A percentile compares a stretch with the other conserved stretches of the same genome.
Evolutionary conservation across 30 jellyfish, hydroid and myxozoan genomes (phyloP).

Genomic region (Aurelia sp.): DNA sequence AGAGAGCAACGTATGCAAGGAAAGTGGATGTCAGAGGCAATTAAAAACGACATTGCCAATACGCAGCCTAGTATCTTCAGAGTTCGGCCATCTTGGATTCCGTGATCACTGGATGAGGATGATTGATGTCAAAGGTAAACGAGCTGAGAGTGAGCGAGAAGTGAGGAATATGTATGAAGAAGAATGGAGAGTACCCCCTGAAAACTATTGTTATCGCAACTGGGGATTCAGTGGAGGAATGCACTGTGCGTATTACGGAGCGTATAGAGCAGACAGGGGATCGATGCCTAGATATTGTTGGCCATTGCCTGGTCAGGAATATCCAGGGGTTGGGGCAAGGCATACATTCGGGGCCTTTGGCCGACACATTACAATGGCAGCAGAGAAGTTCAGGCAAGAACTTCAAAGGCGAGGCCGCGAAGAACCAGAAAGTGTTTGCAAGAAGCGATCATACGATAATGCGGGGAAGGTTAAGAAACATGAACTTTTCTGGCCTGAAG

Average conservation of each 20-base stretch:
- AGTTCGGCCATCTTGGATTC: constrained; percentile 62
- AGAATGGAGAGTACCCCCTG: neutral
- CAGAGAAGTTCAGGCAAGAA: constrained; percentile 19
- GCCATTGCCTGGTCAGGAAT: constrained; percentile 19
- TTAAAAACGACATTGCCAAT: constrained; percentile 26
- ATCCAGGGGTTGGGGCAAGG: neutral
- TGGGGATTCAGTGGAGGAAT: neutral
- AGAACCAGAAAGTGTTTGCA: neutral
- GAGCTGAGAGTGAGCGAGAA: neutral
- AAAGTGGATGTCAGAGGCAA: constrained; percentile 5
- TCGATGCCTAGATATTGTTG: constrained; percentile 6
- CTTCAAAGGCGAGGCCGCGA: neutral
- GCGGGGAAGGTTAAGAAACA: neutral
- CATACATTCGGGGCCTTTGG: constrained; percentile 13
- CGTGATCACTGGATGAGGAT: constrained; percentile 36
- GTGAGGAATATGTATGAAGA: neutral
- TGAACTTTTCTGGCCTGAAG: constrained; percentile 33
- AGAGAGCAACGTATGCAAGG: constrained; percentile 1
- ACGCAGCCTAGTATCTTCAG: constrained; percentile 16
- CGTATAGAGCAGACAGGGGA: neutral
- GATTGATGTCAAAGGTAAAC: neutral
- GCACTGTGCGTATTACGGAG: neutral
- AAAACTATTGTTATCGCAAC: neutral
- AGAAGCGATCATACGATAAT: constrained; percentile 4
- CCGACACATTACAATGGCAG: constrained; percentile 3